These are phyloP conservation scores for Drosophila lacicola DNA, from an alignment of 2,888 invertebrate species.

Conservation along the genomic window DNA sequence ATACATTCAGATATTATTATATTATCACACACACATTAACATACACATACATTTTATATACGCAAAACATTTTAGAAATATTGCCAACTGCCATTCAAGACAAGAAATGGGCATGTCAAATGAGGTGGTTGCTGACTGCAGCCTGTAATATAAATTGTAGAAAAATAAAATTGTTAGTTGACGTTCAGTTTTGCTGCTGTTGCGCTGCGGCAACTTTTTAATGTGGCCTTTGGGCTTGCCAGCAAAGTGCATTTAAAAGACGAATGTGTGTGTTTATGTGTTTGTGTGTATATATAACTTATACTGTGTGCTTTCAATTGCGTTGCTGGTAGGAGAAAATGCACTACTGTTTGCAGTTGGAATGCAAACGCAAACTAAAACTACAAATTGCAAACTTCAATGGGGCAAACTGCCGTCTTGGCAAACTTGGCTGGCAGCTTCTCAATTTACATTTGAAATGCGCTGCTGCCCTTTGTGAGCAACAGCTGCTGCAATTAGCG, in stretches of 20 bases:
- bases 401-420: slow-evolving; percentile 14
- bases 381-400: slow-evolving; percentile 20
- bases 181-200: slow-evolving; percentile 9
- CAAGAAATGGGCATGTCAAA: slow-evolving; percentile 3
- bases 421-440: slow-evolving; percentile 41
- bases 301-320: slow-evolving; percentile 19
- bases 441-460: slow-evolving; percentile 47
- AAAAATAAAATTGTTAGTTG: slow-evolving; percentile 24
- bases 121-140: neutral
- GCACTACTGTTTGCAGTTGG: slow-evolving; percentile 25
- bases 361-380: slow-evolving; percentile 33
- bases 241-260: slow-evolving; percentile 18
- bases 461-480: slow-evolving; percentile 11
- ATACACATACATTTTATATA: neutral
- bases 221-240: slow-evolving; percentile 18
- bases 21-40: neutral
- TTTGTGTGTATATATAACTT: slow-evolving; percentile 11
- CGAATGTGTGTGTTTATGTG: slow-evolving; percentile 7
- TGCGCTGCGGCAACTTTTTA: slow-evolving; percentile 24
- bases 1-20: neutral
- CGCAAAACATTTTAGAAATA: neutral
- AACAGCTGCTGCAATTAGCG: slow-evolving; percentile 57
- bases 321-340: slow-evolving; percentile 34
- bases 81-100: neutral
- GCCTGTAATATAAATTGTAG: slow-evolving; percentile 1